Base-by-base conservation (phyloP, 2,888 invertebrate species). In the Heliothis peltigera region DNA sequence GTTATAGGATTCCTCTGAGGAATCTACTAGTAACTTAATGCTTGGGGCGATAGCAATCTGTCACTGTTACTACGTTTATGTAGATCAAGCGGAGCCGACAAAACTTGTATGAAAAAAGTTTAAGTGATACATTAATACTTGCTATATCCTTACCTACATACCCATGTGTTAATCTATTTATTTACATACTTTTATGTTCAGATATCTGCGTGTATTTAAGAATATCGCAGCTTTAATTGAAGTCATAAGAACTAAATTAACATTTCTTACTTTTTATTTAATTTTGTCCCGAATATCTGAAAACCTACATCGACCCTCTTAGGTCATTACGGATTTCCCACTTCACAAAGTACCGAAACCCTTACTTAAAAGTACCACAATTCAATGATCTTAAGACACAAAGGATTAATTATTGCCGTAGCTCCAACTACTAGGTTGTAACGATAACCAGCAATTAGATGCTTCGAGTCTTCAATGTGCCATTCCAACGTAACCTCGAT, bases 391-490 rank as follows among this genome's bases (percentile, higher is more conserved):
- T 49, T 48, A 35, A 48, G 53, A 6, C 43, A 44, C 39, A 57
- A 58, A 61, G 46, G 56, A 10, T 77, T 70, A 74, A 78, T 80
- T 74, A 77, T 56, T 43, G 60, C 63, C 62, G 54, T 67, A 66
- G 70, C 68, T 69, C 58, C 46, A 51, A 72, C 70, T 42, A 61
- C 63, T 56, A 59, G n/a, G 49, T 43, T 52, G 78, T 80, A 83
- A 84, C 80, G 67, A 70, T 71, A 88, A 80, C 86, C 78, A 72
- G 78, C 83, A 88, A 90, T 89, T 89, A 88, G 55, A 56, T 61
- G 70, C 78, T 66, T 72, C 77, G 44, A 52, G 77, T 75, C 80
- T 85, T 85, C 85, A 89, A 88, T 86, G 84, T 85, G 81, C 86
- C 84, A 86, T 88, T 87, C 85, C 82, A 82, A 81, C 83, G 81